Evolutionary conservation across 2,888 invertebrate genomes (phyloP), one percentile per base, ranked within the genome.

Genomic region (Danaus chrysippus): DNA sequence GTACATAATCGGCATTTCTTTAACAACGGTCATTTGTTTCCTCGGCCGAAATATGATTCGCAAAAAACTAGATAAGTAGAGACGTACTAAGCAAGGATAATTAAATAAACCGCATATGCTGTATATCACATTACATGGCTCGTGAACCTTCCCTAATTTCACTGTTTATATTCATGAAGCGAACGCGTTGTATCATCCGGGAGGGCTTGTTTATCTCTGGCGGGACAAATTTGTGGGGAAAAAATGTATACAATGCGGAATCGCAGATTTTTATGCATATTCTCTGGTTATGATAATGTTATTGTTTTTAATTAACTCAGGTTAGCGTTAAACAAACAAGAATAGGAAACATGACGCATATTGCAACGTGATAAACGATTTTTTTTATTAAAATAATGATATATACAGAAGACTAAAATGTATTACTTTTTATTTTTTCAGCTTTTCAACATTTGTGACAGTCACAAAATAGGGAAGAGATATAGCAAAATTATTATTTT

Each of bases 111-210:
- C 81, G 69, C 81, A 76, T 77, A 79, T 76, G 81, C 75, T 82
- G 83, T 86, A 79, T 83, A 84, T 86, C 84, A 87, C 84, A 84
- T 75, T 71, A 74, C 72, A 71, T 70, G 73, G 69, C 75, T 67
- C 71, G 76, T 68, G 73, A 70, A 73, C 69, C 70, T 46, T 54
- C 73, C 79, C 82, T 89, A 89, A 89, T 89, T 86, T 77, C 77
- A 84, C 86, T 84, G 87, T 89, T 89, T 87, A 87, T 87, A 89
- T 90, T 87, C 89, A 89, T 87, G 80, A 78, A 81, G 76, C 75
- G 75, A 64, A 70, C 76, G 72, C 77, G 78, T 72, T 76, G 78
- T 79, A 76, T 77, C 76, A 82, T 75, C 76, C 75, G 67, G 71
- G 71, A 64, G 74, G 78, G 76, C 79, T 81, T 84, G 82, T 86